A percentile compares a stretch with the other conserved stretches of the same genome.
phyloP scores from a whole-genome alignment of 2,113 vertebrate genomes.

The Petroica traversi region DNA sequence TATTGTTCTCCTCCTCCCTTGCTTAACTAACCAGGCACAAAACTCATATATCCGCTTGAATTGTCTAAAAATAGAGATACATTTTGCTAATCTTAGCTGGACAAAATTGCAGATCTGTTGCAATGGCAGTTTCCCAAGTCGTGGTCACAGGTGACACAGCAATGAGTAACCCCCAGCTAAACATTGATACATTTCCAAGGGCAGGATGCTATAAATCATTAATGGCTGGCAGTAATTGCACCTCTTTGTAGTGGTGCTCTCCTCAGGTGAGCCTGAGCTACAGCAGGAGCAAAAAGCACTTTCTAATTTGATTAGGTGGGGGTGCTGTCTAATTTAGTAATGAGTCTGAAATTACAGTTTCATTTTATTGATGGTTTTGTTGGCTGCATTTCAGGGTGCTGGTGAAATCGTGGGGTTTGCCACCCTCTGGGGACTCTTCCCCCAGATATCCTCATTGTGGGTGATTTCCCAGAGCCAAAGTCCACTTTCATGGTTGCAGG shows the following conservation, averaged over 20 bases:
- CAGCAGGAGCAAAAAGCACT: neutral
- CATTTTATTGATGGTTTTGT: neutral
- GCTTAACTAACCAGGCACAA: neutral
- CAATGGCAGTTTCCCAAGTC: neutral
- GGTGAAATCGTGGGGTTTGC: neutral
- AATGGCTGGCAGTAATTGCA: neutral
- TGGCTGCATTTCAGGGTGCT: neutral
- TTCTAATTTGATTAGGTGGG: neutral
- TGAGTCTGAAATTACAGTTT: neutral
- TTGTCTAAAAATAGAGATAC: neutral
- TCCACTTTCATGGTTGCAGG: fast-evolving
- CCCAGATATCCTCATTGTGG: fast-evolving
- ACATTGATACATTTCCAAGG: neutral
- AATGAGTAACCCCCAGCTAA: neutral
- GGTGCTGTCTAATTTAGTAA: neutral
- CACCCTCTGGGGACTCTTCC: neutral
- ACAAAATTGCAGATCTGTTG: neutral
- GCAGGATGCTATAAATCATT: neutral
- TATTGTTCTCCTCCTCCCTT: neutral
- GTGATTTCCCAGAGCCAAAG: neutral
- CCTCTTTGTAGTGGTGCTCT: neutral
- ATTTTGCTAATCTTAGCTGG: neutral
- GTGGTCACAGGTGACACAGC: neutral
- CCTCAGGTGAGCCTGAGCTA: neutral
- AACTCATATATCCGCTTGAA: neutral